Evolutionary conservation across 2,113 vertebrate genomes (phyloP).

Genomic region (Oreochromis tanganicae): DNA sequence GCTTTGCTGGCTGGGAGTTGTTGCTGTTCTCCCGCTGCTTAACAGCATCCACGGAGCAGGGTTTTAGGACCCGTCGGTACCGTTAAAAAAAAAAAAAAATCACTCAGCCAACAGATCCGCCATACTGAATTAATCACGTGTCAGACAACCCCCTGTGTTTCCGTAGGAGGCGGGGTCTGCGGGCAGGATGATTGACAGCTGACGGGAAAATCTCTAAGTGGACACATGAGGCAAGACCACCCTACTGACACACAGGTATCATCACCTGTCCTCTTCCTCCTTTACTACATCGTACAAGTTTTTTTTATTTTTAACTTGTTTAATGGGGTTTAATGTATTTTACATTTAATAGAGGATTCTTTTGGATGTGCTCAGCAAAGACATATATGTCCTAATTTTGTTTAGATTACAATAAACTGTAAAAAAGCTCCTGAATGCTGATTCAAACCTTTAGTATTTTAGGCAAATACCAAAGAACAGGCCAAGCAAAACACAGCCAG

Average conservation of each 20-base stretch:
- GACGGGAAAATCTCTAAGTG: neutral
- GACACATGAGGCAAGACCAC: neutral
- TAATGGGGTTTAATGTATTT: neutral
- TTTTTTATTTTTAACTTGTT: neutral
- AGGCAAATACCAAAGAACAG: neutral
- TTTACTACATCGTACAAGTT: neutral
- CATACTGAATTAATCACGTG: conserved; percentile 73
- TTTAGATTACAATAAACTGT: neutral
- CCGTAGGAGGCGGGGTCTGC: conserved; percentile 56
- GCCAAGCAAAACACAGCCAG: neutral
- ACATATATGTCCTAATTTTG: rapidly evolving
- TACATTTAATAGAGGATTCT: neutral
- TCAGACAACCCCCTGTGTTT: conserved; percentile 49
- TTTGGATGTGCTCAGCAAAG: neutral
- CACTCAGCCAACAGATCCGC: conserved; percentile 56
- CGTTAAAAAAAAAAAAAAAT: neutral
- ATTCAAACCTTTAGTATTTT: neutral
- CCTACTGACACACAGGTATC: neutral
- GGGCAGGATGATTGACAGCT: conserved; percentile 23
- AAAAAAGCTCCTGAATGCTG: neutral
- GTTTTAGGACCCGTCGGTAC: conserved; percentile 51
- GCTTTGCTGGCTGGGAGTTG: neutral
- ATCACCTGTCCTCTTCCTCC: neutral
- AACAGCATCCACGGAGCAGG: conserved; percentile 4
- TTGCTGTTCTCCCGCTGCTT: neutral